Conservation (phyloP, 2,113 vertebrate genomes). For the Pachycephala philippinensis region DNA sequence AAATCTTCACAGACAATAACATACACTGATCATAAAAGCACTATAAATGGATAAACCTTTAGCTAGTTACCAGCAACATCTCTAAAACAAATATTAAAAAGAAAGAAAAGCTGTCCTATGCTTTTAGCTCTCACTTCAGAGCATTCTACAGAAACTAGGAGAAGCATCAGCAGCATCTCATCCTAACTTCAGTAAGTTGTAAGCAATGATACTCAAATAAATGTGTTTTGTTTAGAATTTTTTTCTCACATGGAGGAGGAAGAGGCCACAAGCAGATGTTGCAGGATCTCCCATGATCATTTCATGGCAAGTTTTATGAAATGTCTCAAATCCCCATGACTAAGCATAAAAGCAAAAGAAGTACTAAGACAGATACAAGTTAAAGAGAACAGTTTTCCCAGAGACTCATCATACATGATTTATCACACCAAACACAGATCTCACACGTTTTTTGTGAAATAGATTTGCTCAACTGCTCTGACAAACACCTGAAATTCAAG, state of each 20-base stretch:
- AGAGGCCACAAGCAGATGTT: background rate
- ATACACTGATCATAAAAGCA: background rate
- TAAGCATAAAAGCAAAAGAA: background rate
- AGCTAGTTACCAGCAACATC: background rate
- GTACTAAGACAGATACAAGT: background rate
- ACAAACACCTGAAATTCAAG: background rate
- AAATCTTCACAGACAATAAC: background rate
- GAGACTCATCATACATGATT: background rate
- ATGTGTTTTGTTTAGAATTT: background rate
- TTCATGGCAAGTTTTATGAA: constrained; percentile 37
- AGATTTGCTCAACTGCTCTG: background rate
- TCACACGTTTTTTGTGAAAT: background rate
- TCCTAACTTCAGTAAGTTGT: background rate
- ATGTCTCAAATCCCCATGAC: background rate
- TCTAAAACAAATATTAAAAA: background rate
- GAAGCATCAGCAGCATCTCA: background rate
- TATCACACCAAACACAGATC: background rate
- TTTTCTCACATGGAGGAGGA: background rate
- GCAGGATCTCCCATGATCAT: background rate
- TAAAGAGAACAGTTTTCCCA: background rate
- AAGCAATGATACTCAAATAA: background rate
- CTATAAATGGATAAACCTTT: background rate
- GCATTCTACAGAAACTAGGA: background rate
- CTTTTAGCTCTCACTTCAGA: background rate
- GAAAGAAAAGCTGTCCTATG: background rate